Base-by-base conservation (phyloP, 2,797 vertebrate species). In the Danio choprae region DNA sequence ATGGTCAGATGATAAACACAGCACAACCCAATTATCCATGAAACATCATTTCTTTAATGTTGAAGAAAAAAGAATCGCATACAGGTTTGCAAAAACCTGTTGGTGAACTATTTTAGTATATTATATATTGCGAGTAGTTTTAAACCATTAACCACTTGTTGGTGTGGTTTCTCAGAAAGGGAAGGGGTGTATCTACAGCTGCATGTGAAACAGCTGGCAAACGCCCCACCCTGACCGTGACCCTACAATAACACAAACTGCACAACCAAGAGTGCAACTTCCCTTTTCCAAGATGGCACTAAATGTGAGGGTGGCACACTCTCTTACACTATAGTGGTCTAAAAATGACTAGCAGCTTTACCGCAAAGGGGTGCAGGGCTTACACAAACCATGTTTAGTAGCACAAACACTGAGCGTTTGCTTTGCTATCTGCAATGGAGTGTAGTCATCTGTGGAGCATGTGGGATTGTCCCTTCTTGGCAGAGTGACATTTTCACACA, bases 371-470 rank as follows among this genome's bases (percentile, higher is more conserved):
- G 29, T 46, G 77, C 75, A 77, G 74, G 56, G 65, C 62, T 65
- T 51, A 62, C 7, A 40, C 15, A 67, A 69, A 69, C 78, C 59
- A 70, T 44, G n/a, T 62, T 46, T 41, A 41, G n/a, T 71, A 40
- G 7, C 29, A 74, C 44, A 65, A 80, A 72, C 70, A 72, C 12
- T 4, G 16, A 4, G 8, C 10, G 7, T 3, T 36, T 41, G 22
- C 60, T 81, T 65, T 79, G 50, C 46, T 68, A 8, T 69, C 77
- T 74, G 36, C 36, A 46, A 51, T 44, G 65, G 16, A 59, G 41
- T 65, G 44, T 65, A 81, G 85, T 91, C 91, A 91, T 90, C 81
- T 84, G 9, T 60, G 84, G 70, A 89, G 68, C 63, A 68, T 56
- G 38, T 9, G 44, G 80, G 68, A 70, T 71, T 36, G 41, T 74